A percentile compares a stretch with the other conserved stretches of the same genome.
Evolutionary conservation across 2,888 invertebrate species (phyloP).

Genomic region (Macrophya alboannulata): DNA sequence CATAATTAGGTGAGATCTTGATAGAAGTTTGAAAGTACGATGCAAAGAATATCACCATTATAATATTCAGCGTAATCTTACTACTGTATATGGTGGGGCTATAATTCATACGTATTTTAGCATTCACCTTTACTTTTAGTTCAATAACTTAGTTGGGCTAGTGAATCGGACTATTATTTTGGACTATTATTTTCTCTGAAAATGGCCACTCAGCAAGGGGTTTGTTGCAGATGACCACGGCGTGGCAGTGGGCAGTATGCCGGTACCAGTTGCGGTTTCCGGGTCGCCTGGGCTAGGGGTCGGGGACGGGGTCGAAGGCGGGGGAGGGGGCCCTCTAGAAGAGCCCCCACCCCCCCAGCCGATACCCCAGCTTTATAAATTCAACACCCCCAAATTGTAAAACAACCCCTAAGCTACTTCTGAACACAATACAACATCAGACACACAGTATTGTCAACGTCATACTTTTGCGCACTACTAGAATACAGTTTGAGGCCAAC

Average conservation of each 20-base stretch:
- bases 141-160: not conserved
- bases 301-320: conserved; percentile 65
- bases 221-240: conserved; percentile 70
- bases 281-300: conserved; percentile 69
- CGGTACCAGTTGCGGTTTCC: conserved; percentile 63
- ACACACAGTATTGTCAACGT: conserved; percentile 65
- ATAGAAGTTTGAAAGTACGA: not conserved
- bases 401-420: conserved; percentile 63
- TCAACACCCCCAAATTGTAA: conserved; percentile 62
- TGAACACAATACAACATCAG: conserved; percentile 63
- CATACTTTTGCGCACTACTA: conserved; percentile 65
- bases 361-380: conserved; percentile 64
- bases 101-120: not conserved
- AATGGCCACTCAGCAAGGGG: conserved; percentile 37
- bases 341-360: conserved; percentile 62
- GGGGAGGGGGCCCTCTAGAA: conserved; percentile 63
- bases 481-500: conserved; percentile 65
- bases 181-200: not conserved
- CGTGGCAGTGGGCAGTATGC: conserved; percentile 70
- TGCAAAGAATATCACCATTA: not conserved
- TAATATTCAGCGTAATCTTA: not conserved
- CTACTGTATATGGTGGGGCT: not conserved
- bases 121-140: not conserved
- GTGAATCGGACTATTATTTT: conserved; percentile 1
- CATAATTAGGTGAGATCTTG: not conserved